Evolutionary conservation across 2,888 invertebrate genomes (phyloP), one percentile per base, ranked within the genome.

Genomic region (Malthinus flaveolus): DNA sequence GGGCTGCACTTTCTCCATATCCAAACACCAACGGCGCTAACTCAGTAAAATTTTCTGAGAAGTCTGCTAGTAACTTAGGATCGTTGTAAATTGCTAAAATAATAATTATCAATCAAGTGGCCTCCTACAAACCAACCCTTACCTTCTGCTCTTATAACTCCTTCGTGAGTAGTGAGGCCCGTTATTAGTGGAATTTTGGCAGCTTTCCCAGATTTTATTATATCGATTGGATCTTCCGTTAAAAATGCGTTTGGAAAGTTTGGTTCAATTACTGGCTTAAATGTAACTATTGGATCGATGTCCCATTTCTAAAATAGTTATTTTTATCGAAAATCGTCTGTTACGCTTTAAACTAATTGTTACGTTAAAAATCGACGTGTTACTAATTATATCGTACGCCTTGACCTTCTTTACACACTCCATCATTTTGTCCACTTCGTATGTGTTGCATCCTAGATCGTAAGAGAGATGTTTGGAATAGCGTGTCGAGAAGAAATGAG

Each of bases 201-300:
- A 6, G 84, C 75, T 0, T 79, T 78, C 1, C 85, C 83, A 1
- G 79, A 71, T 37, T 80, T 80, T 11, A 82, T 73, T 23, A 82
- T 70, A 13, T 77, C 70, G 1, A 85, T 77, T 0, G 91, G 88
- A 66, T 84, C 82, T 59, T 84, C 83, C 0, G 83, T 85, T 7
- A 93, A 70, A 72, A 93, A 91, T 1, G 90, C 88, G 1, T 84
- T 87, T 0, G 84, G 81, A 7, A 85, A 82, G 45, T 84, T 79
- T 0, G 87, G 87, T 71, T 93, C 93, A 0, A 88, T 81, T 0
- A 89, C 88, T 0, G 92, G 91, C 67, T 87, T 88, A 72, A 91
- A 91, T 0, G 90, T 87, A 60, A 90, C 88, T 86, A 90, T 87
- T 0, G 91, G 89, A 75, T 90, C 88, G 63, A 85, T 86, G 71